Base-by-base conservation (phyloP, 53 echinoderm and acorn worm genomes). In the Temnopleurus reevesii region DNA sequence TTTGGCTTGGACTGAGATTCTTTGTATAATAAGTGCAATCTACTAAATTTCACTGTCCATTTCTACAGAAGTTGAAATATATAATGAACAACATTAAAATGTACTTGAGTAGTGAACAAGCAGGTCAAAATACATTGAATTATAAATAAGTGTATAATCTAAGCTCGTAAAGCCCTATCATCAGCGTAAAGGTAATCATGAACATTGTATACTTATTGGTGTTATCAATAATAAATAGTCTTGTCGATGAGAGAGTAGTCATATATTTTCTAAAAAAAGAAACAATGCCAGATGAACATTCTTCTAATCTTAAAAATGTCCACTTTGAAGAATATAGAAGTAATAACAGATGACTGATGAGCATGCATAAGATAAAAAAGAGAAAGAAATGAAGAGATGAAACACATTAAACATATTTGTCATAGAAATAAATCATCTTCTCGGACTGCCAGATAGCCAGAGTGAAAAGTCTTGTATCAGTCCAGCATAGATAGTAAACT, bases 321-420 rank as follows among this genome's bases (percentile, higher is more conserved):
- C 0, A 36, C 71, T 9, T 71, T 38, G 71, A 71, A 63, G 34
- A 12, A 8, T 24, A 56, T 33, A 34, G n/a, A 71, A n/a, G 12
- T 71, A 21, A 43, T 41, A 41, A 71, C 36, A 38, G 71, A 71
- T 71, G 41, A 15, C 41, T 31, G 41, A 41, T 71, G 71, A 71
- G 15, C 71, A 71, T 71, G 71, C 71, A 71, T 36, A 71, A 71
- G 71, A 71, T 71, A 43, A 21, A 23, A 34, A n/a, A n/a, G n/a
- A n/a, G n/a, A 66, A 23, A 71, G 71, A 71, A 71, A 2, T 41
- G 36, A 31, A 41, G 43, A 71, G 19, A 41, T 71, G 8, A 71
- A 41, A 71, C 41, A n/a, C 36, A 38, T 71, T 41, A 4, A 41
- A 71, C 36, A 10, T 38, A 21, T 30, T 63, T 63, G 63, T 5